phyloP scores from a whole-genome alignment of 2,888 invertebrate genomes.

The Scaptomyza caliginosa region DNA sequence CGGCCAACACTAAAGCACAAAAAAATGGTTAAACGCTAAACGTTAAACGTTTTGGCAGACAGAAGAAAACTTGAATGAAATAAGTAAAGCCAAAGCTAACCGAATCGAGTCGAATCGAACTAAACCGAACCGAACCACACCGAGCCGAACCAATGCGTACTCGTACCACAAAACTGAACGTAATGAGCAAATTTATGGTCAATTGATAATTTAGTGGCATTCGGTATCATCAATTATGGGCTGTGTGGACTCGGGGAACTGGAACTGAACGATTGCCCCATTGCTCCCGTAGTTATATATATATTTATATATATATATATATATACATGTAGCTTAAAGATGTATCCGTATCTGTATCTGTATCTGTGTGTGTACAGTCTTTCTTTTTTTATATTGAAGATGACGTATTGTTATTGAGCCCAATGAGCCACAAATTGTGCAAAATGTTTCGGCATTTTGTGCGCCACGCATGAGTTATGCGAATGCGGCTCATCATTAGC shows the following conservation, averaged over 20 bases:
- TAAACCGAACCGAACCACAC: neutral
- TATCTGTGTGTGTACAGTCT: neutral
- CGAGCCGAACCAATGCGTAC: constrained; percentile 2
- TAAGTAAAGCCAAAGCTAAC: constrained; percentile 30
- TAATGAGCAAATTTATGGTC: constrained; percentile 84
- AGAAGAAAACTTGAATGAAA: constrained; percentile 65
- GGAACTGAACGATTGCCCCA: constrained; percentile 23
- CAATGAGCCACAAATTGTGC: constrained; percentile 83
- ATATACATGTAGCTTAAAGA: constrained; percentile 7
- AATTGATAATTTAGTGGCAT: constrained; percentile 84
- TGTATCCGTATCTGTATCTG: constrained; percentile 11
- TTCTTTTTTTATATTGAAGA: constrained; percentile 60
- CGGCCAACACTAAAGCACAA: constrained; percentile 12
- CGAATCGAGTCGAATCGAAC: constrained; percentile 1
- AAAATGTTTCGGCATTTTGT: constrained; percentile 76
- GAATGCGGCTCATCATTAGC: constrained; percentile 76
- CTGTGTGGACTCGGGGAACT: constrained; percentile 15
- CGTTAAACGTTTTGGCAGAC: constrained; percentile 61
- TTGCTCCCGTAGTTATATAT: constrained; percentile 14
- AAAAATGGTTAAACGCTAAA: constrained; percentile 47
- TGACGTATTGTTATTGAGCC: constrained; percentile 82
- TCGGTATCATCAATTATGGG: constrained; percentile 84
- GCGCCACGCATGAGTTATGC: constrained; percentile 76
- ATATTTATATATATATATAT: too few relatives aligned
- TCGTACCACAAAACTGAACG: constrained; percentile 60